Evolutionary conservation across 2,888 invertebrate species (phyloP), one percentile per base, ranked within the genome.

Genomic region (Omphaloscelis lunosa): DNA sequence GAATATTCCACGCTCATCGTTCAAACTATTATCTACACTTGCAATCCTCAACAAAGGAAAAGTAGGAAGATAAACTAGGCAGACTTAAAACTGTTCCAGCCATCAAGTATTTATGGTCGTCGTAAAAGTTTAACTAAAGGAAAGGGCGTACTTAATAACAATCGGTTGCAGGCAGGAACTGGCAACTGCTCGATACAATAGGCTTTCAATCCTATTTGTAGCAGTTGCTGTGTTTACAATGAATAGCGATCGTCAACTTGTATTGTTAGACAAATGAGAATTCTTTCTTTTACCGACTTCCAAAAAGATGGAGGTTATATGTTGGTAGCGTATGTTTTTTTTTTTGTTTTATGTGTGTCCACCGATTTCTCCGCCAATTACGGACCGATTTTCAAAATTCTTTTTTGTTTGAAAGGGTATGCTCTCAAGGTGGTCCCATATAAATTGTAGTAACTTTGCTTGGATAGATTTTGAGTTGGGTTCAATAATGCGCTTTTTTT

Each of bases 41-140:
- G 56, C 82, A 76, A 70, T 77, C 48, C 61, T 39, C 4, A n/a
- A 75, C 80, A 79, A 75, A 79, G 59, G 79, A 63, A 71, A 68
- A 75, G 62, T 48, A 63, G 61, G 34, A 63, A 74, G 74, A 75
- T 59, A 77, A 76, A 75, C 74, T 75, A 66, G 34, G 7, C 20
- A 1, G 53, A 76, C 68, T 82, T 76, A 75, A 77, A 84, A 77
- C 61, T 84, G 78, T 79, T 68, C 20, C 62, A 48, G 65, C 71
- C 51, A 80, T 75, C 66, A 82, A 74, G 66, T 77, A 76, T 86
- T 86, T 87, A 87, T 75, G 70, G 82, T 39, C 4, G 39, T 72
- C 79, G 70, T 87, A 85, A 87, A 85, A 81, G 67, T 87, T 86
- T 82, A 82, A 83, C 69, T 81, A 74, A 83, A 78, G 81, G 69